Base-by-base conservation (phyloP, 2,797 vertebrate genomes). In the Leuciscus waleckii region DNA sequence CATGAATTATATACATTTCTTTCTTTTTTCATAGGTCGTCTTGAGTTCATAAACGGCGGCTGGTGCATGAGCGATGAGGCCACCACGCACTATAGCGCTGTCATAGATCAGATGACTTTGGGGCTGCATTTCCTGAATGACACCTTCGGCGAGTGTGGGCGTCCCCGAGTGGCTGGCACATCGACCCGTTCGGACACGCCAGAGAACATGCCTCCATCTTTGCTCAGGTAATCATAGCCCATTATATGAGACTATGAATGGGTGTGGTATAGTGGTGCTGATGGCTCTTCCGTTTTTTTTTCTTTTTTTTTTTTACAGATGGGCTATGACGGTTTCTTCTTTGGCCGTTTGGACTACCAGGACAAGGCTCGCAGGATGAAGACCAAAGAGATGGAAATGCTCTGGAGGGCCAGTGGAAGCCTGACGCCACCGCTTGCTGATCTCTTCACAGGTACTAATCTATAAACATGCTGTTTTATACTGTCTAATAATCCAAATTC, bases 41-140 rank as follows among this genome's bases (percentile, higher is more conserved):
- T 98, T 85, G 97, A 99, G 92, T 97, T 98, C 43, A 95, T 97
- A 51, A 98, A 97, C 0, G 97, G 97, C 0, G 98, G 98, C 84
- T 99, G 98, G 98, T 96, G 97, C 69, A 98, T 98, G 97, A 97
- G 96, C 0, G 97, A 98, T 0, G 98, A 98, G 90, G 98, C 96
- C 0, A 78, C 97, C 6, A 95, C 96, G 0, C 96, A 97, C 91
- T 99, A 99, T 85, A 94, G 92, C 0, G 93, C 96, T 0, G 95
- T 96, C 61, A 95, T 99, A 1, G 97, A 97, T 91, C 97, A 98
- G 94, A 97, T 98, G 97, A 97, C 95, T 0, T 89, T 97, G 2
- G 98, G 97, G 3, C 93, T 98, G 82, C 91, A 93, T 11, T 98
- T 98, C 91, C 93, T 98, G n/a, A 94, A 96, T 1, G 92, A 95